Percentiles rank a stretch among this genome's conserved stretches.
Conservation (phyloP, 1,140 invertebrate species). For the Brachionus angularis region DNA sequence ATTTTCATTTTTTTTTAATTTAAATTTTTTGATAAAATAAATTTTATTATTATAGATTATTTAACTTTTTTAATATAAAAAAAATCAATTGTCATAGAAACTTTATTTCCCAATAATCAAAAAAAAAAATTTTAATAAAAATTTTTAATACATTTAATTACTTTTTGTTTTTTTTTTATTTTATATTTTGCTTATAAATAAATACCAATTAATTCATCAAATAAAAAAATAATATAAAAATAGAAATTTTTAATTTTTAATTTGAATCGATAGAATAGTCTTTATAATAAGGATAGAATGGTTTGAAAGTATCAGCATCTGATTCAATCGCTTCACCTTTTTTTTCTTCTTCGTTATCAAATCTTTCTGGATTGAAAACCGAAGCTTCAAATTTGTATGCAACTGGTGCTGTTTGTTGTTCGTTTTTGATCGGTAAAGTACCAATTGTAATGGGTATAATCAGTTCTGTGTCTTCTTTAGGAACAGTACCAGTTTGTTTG, state of each 20-base stretch:
- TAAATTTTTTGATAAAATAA: too few relatives aligned
- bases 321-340: background rate
- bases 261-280: background rate
- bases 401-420: background rate
- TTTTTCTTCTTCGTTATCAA: background rate
- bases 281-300: constrained; percentile 36
- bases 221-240: too few relatives aligned
- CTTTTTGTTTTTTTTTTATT: too few relatives aligned
- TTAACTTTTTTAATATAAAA: too few relatives aligned
- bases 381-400: constrained; percentile 14
- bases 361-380: background rate
- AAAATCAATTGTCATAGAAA: too few relatives aligned
- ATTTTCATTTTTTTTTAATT: background rate
- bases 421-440: background rate
- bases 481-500: background rate
- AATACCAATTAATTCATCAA: too few relatives aligned
- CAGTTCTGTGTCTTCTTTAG: constrained; percentile 16
- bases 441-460: constrained; percentile 20
- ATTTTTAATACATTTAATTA: too few relatives aligned
- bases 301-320: constrained; percentile 25
- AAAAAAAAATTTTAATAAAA: too few relatives aligned
- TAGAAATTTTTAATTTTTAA: too few relatives aligned
- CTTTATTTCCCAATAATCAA: too few relatives aligned
- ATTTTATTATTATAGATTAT: too few relatives aligned
- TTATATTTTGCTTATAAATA: too few relatives aligned